phyloP scores from a whole-genome alignment of 2,888 invertebrate species.

The Stenodema calcarata region DNA sequence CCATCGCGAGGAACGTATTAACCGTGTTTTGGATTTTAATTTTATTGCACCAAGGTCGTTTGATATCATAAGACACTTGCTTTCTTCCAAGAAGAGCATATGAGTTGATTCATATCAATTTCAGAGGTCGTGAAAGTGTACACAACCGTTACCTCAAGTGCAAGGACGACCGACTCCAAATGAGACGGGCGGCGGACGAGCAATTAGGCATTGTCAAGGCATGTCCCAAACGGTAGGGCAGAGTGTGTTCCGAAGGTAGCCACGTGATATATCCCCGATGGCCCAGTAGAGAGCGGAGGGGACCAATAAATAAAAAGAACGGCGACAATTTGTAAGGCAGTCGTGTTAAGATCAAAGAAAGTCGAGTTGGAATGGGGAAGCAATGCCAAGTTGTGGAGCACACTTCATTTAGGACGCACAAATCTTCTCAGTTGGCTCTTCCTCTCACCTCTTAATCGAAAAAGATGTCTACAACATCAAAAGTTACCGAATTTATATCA shows the following conservation, averaged over 20 bases:
- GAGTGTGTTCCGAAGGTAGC: not conserved
- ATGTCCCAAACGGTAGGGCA: conserved; percentile 25
- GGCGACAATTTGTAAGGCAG: conserved; percentile 45
- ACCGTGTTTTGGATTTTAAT: too few species aligned
- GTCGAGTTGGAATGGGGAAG: conserved; percentile 37
- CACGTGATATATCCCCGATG: conserved; percentile 14
- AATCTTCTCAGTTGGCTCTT: conserved; percentile 42
- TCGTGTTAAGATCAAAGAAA: conserved; percentile 45
- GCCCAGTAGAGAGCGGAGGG: not conserved
- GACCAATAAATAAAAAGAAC: conserved; percentile 44
- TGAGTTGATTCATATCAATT: not conserved
- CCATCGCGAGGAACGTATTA: too few species aligned
- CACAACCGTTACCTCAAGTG: conserved; percentile 13
- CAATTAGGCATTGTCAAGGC: conserved; percentile 41
- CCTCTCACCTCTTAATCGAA: conserved; percentile 46
- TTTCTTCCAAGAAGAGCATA: not conserved
- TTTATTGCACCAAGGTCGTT: too few species aligned
- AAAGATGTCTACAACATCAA: conserved; percentile 39
- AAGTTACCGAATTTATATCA: conserved; percentile 43
- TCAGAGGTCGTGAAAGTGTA: conserved; percentile 3
- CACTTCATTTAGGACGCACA: conserved; percentile 45
- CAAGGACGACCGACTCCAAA: conserved; percentile 32
- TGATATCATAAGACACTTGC: not conserved
- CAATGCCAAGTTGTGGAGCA: conserved; percentile 40
- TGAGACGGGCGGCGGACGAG: conserved; percentile 27